Evolutionary conservation across 2,113 vertebrate genomes (phyloP), one percentile per base, ranked within the genome.

Genomic region (Blennius ocellaris): DNA sequence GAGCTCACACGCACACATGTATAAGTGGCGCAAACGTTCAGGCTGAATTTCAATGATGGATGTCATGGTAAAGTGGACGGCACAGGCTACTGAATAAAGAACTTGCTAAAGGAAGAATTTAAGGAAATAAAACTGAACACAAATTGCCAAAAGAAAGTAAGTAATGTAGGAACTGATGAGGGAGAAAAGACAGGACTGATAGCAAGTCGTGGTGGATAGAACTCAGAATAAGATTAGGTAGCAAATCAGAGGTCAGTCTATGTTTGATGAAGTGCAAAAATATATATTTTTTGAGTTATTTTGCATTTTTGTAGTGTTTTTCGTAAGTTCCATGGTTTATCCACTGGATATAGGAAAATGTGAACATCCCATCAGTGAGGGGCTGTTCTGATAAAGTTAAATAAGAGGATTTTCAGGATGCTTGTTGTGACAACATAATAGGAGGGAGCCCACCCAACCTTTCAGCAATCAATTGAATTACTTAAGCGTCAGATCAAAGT

Each of bases 1-100:
- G 64, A 58, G 45, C n/a, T 69, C 69, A 59, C 58, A 55, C 56
- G 39, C 43, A 61, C 41, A 52, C 45, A 61, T 39, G 43, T 66
- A 40, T 51, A 64, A 39, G 70, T 16, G 38, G 44, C n/a, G 17
- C 69, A 41, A 63, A 0, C 9, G 39, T 65, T 6, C 69, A 51
- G 37, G 61, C 58, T 80, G 57, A 80, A 11, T 65, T 47, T 63
- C 41, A 38, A 49, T 87, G 81, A 86, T 77, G 78, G 63, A 89
- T 85, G 81, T 59, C 41, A 76, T 59, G 59, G 53, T 49, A 58
- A 80, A 83, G 44, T 66, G 61, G 62, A 87, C 85, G 50, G 51
- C 50, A 72, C 47, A 67, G 52, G 48, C 21, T 62, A 36, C 37
- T 56, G 60, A 56, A 38, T 38, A 39, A 70, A 64, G 12, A 64